These are phyloP conservation scores for Chaenogobius annularis DNA, from an alignment of 2,113 vertebrate genomes.

Conservation along the genomic window DNA sequence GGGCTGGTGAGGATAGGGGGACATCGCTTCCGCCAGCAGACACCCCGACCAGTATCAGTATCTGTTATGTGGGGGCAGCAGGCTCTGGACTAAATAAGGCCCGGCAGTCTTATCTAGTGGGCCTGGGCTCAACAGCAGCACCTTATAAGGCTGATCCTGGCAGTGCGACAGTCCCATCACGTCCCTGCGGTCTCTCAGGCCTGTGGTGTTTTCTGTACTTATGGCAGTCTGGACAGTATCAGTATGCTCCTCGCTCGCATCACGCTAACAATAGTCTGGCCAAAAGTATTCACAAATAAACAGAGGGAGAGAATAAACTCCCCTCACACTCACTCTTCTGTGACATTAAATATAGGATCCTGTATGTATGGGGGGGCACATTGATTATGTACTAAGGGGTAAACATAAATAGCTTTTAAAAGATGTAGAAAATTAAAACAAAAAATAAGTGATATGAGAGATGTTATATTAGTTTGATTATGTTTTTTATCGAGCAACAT, in stretches of 20 bases:
- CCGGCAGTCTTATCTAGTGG: constrained; percentile 37
- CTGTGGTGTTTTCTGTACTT: constrained; percentile 45
- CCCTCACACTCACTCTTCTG: background rate
- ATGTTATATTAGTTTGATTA: too few species aligned
- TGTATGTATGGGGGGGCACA: too few species aligned
- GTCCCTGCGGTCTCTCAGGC: constrained; percentile 16
- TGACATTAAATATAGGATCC: background rate
- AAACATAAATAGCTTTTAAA: too few species aligned
- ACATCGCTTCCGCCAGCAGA: constrained; percentile 1
- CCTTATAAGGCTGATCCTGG: constrained; percentile 64
- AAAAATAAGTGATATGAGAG: too few species aligned
- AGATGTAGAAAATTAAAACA: too few species aligned
- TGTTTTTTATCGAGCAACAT: too few species aligned
- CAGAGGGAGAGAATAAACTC: too few species aligned
- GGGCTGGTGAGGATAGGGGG: too few species aligned
- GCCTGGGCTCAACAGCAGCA: constrained; percentile 29
- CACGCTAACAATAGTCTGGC: constrained; percentile 47
- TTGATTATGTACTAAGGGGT: too few species aligned
- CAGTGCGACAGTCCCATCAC: constrained; percentile 25
- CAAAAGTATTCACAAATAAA: constrained; percentile 38
- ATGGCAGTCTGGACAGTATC: constrained; percentile 51
- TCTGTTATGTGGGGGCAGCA: constrained; percentile 17
- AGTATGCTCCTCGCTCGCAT: constrained; percentile 16
- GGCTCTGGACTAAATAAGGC: constrained; percentile 61
- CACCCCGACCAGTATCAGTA: constrained; percentile 24